Base-by-base conservation (phyloP, 2,797 vertebrate genomes). In the Echeneis naucrates region DNA sequence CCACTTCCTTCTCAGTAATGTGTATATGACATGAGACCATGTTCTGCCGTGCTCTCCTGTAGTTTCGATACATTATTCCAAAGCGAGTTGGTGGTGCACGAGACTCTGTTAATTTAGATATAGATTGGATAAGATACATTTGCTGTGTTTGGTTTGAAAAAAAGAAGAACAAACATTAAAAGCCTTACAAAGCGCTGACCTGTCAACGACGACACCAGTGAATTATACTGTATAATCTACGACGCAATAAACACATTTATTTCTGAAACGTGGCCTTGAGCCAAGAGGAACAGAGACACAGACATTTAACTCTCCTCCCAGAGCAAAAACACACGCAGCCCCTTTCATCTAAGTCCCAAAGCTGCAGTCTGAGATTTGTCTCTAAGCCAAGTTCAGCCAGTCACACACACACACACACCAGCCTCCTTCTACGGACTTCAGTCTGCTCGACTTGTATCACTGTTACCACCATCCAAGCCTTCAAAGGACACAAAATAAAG, bases 321-420 rank as follows among this genome's bases (percentile, higher is more conserved):
- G 66, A 75, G 52, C 60, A 82, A 72, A 85, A 78, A 81, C 42
- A 69, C 61, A 62, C 26, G 77, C 9, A 13, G 14, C 9, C 33
- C 10, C 76, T 87, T 87, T 89, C 66, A 90, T 87, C 71, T 47
- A 3, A 19, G 59, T 72, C 50, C 70, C 71, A 84, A 66, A 82
- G 72, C 74, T 80, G 50, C 83, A 83, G 83, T 77, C 72, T 72
- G 68, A 74, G 70, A 80, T 72, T 48, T 80, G 70, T 75, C 62
- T 54, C 42, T 12, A 13, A 32, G 82, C 83, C 86, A 88, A 82
- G 33, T 32, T 78, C 52, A 71, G 65, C 70, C 38, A 75, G n/a
- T 50, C 71, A 72, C 44, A 9, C 72, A 72, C 35, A 53, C 62
- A 73, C 56, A 72, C 35, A 53, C 62, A 73, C 56, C 44, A 30